Percentiles rank a stretch among this genome's conserved stretches.
Conservation (phyloP, 2,888 invertebrate species). For the Thalpophila matura region DNA sequence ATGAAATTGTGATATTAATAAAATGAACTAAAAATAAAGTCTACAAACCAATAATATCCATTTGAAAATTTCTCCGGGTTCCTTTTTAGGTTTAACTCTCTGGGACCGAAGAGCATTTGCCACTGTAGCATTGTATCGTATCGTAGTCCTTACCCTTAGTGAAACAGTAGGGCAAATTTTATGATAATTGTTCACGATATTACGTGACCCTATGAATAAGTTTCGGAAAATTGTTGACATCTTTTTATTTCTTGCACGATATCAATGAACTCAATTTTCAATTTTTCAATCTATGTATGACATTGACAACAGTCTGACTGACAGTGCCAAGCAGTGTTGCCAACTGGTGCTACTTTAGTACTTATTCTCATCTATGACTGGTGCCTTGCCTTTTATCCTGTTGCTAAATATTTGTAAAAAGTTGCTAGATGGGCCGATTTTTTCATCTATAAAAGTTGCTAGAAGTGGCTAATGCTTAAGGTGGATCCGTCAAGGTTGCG, state of each 20-base stretch:
- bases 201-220: conserved; percentile 63
- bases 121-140: conserved; percentile 71
- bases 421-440: no score
- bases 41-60: conserved; percentile 82
- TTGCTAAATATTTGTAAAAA: no score
- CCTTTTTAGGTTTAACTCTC: conserved; percentile 72
- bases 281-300: no score
- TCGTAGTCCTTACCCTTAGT: conserved; percentile 63
- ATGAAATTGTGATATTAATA: background rate
- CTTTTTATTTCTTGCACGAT: conserved; percentile 21
- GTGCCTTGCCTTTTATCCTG: no score
- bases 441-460: no score
- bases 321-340: no score
- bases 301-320: no score
- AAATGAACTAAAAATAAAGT: background rate
- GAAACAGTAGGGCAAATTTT: conserved; percentile 62
- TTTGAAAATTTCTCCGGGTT: conserved; percentile 81
- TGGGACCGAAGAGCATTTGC: conserved; percentile 71
- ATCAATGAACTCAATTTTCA: no score
- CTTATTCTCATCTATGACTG: no score
- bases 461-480: no score
- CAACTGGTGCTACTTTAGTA: no score
- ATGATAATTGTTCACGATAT: conserved; percentile 51
- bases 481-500: no score
- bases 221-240: conserved; percentile 67